Conservation (phyloP, 2,797 vertebrate species). For the Heliangelus exortis region DNA sequence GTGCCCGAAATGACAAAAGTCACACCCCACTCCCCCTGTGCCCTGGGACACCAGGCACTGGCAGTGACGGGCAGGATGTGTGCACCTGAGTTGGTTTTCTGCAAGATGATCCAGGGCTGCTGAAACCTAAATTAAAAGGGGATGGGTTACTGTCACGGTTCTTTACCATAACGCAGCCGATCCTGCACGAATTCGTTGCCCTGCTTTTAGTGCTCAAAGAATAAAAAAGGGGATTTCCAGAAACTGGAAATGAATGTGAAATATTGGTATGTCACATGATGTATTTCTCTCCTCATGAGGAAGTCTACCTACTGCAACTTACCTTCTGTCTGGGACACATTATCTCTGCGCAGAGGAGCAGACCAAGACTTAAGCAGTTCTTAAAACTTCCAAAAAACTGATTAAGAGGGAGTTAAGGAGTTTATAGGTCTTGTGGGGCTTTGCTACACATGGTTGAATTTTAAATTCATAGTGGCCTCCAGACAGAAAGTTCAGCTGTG, state of each 20-base stretch:
- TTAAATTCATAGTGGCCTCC: conserved; percentile 2
- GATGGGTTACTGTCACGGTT: neutral
- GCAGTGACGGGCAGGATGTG: neutral
- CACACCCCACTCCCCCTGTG: neutral
- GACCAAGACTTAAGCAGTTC: conserved; percentile 29
- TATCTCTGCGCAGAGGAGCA: conserved; percentile 38
- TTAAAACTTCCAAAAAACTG: conserved; percentile 51
- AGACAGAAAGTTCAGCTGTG: conserved; percentile 19
- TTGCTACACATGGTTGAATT: conserved; percentile 35
- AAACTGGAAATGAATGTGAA: conserved; percentile 22
- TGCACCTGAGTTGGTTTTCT: neutral
- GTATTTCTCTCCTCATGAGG: conserved; percentile 19
- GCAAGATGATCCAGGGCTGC: neutral
- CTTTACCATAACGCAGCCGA: neutral
- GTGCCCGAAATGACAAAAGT: neutral
- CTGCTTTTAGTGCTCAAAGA: neutral
- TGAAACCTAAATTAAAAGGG: neutral
- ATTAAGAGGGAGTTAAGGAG: conserved; percentile 58
- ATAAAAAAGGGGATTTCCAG: neutral
- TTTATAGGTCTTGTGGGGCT: conserved; percentile 54
- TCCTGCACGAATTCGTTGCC: neutral
- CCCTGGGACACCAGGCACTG: fast-evolving
- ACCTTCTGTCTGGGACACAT: conserved; percentile 40
- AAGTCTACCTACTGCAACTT: conserved; percentile 23
- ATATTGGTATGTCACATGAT: neutral